phyloP scores from a whole-genome alignment of 2,888 invertebrate species.

The Cryptus viduatorius region DNA sequence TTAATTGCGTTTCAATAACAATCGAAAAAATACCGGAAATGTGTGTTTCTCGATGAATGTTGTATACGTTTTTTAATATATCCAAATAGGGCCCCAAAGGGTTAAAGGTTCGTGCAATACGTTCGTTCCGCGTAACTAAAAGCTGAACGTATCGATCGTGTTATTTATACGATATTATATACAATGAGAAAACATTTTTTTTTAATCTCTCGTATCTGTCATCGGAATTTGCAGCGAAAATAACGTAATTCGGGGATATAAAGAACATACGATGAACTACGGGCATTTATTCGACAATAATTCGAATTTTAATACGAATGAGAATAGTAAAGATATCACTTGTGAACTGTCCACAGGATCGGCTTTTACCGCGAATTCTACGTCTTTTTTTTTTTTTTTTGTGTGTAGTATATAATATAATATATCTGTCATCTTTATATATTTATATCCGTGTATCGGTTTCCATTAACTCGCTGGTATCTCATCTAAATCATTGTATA shows the following conservation, averaged over 20 bases:
- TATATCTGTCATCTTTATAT: constrained; percentile 63
- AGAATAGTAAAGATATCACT: constrained; percentile 35
- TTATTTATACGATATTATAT: no score
- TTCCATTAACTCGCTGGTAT: constrained; percentile 49
- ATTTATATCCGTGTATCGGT: constrained; percentile 61
- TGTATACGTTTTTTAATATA: no score
- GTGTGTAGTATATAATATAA: constrained; percentile 62
- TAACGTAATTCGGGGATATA: background rate
- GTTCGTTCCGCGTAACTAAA: no score
- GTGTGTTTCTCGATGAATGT: no score
- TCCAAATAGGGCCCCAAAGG: no score
- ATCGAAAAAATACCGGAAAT: no score
- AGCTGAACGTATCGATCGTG: no score
- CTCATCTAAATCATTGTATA: constrained; percentile 69
- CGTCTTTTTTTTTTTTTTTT: constrained; percentile 35
- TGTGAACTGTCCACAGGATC: constrained; percentile 26
- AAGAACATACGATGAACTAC: background rate
- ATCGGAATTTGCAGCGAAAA: constrained; percentile 43
- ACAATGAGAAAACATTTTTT: background rate
- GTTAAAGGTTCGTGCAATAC: no score
- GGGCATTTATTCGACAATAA: background rate
- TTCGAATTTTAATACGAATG: constrained; percentile 21
- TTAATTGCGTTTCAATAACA: no score
- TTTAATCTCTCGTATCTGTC: constrained; percentile 12
- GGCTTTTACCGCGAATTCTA: constrained; percentile 31